A percentile compares a stretch with the other conserved stretches of the same genome.
phyloP scores from a whole-genome alignment of 2,113 vertebrate genomes.

The Chaetorhynchus papuensis region DNA sequence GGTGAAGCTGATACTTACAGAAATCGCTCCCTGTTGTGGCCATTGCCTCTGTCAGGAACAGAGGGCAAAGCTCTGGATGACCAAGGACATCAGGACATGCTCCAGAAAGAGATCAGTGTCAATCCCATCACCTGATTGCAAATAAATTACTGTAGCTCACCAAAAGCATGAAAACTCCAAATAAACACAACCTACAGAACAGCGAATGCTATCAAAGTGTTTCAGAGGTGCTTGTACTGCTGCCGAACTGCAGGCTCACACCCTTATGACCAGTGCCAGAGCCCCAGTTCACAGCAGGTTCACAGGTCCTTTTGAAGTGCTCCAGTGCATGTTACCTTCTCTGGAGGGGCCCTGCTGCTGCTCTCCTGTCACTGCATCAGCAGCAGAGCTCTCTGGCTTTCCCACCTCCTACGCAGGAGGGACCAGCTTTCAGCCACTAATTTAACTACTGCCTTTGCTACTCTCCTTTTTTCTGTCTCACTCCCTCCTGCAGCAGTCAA shows the following conservation, averaged over 20 bases:
- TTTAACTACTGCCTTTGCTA: not conserved
- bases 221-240: not conserved
- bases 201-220: too few relatives aligned
- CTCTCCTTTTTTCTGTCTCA: not conserved
- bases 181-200: not conserved
- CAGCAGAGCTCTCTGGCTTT: not conserved
- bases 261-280: not conserved
- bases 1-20: not conserved
- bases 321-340: not conserved
- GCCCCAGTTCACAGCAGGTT: not conserved
- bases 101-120: not conserved
- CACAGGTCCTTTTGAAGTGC: not conserved
- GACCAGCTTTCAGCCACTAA: not conserved
- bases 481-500: not conserved
- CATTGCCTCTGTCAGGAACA: not conserved
- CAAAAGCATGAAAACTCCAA: not conserved
- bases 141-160: not conserved
- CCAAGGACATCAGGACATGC: not conserved
- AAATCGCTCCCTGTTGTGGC: not conserved
- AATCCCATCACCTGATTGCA: not conserved
- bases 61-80: not conserved
- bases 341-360: not conserved
- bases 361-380: not conserved
- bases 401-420: not conserved
- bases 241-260: not conserved